Evolutionary conservation across 2,113 vertebrate species (phyloP), one percentile per base, ranked within the genome.

Genomic region (Trochalopteron elliotii): DNA sequence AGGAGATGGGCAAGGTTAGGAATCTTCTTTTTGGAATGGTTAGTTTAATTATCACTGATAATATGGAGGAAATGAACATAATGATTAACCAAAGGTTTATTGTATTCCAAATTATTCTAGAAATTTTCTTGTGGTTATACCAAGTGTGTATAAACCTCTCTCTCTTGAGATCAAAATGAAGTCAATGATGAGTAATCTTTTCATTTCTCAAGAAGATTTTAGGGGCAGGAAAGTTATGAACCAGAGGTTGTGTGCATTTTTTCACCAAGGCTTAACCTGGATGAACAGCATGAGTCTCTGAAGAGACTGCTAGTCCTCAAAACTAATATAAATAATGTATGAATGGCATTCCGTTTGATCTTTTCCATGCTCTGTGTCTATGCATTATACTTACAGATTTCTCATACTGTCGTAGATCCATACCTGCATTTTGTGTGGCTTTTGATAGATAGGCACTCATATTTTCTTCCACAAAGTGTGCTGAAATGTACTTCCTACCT

Each of bases 281-380:
- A 45, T 68, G 75, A 91, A n/a, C 25, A 52, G 57, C 35, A 9
- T 21, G 59, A 44, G 6, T 78, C 93, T 92, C 85, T 31, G 5
- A 92, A 77, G 74, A 82, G 76, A 47, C 61, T 91, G 74, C 23
- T 72, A 85, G 67, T 53, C 39, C 40, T 93, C 59, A 84, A 49
- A 91, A 44, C 23, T 40, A 69, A 83, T 49, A 86, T 82, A 93
- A 94, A 95, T 82, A 89, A 89, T 57, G 31, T 79, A 83, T 69
- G 83, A 94, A 82, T 60, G 45, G 35, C 77, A 85, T 83, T 69
- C 40, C 55, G 63, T 93, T 85, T 93, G 63, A 86, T 85, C 67
- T 91, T 93, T 93, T 76, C 89, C 35, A 50, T 90, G 61, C 53
- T 72, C 50, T 72, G 23, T 80, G 45, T 49, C 63, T 83, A 25